Evolutionary conservation across 2,113 vertebrate genomes (phyloP).

Genomic region (Cynocephalus volans): DNA sequence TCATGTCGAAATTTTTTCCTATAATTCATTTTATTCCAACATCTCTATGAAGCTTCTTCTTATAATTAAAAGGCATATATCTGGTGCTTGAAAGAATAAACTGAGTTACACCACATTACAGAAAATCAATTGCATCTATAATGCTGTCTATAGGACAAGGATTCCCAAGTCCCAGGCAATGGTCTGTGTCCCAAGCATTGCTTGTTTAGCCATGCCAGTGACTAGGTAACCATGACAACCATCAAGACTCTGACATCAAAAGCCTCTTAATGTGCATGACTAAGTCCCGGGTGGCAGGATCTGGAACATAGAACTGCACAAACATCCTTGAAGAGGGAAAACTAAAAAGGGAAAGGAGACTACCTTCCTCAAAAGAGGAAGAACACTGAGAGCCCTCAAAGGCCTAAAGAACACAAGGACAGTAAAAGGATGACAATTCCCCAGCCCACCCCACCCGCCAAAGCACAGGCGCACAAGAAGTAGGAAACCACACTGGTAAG

Average conservation of each 20-base stretch:
- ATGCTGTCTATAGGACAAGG: slow-evolving; percentile 29
- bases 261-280: slow-evolving; percentile 45
- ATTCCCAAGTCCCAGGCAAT: slow-evolving; percentile 56
- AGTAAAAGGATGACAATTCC: not conserved
- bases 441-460: not conserved
- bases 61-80: slow-evolving; percentile 62
- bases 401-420: not conserved
- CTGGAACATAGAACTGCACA: not conserved
- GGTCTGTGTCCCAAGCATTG: slow-evolving; percentile 63
- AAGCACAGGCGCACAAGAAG: not conserved
- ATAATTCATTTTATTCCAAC: slow-evolving; percentile 46
- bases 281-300: not conserved
- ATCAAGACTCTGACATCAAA: slow-evolving; percentile 37
- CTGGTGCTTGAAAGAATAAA: slow-evolving; percentile 61
- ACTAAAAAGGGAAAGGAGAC: not conserved
- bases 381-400: not conserved
- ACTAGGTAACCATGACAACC: slow-evolving; percentile 74
- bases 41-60: not conserved
- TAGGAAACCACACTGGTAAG: not conserved
- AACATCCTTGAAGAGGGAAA: not conserved
- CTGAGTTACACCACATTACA: slow-evolving; percentile 10
- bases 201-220: slow-evolving; percentile 71
- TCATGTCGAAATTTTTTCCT: slow-evolving; percentile 28
- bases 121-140: slow-evolving; percentile 61
- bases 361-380: not conserved